phyloP scores from a whole-genome alignment of 1,140 invertebrate genomes.

The Listronotus bonariensis region DNA sequence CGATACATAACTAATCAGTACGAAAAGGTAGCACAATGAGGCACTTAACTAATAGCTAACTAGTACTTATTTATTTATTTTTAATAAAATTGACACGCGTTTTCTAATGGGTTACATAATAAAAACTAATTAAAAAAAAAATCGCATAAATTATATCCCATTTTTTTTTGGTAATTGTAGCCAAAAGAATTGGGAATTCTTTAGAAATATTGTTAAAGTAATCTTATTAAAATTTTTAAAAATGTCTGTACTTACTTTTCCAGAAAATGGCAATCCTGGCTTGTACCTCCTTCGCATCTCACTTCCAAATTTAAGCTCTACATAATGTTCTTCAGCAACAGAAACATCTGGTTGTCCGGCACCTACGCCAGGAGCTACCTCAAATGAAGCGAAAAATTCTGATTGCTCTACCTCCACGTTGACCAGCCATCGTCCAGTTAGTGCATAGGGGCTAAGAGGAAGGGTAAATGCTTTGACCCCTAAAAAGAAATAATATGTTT shows the following conservation, averaged over 20 bases:
- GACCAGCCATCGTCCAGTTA: conserved; percentile 61
- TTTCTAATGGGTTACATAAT: too few species aligned
- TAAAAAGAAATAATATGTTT: conserved; percentile 49
- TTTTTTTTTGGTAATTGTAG: too few species aligned
- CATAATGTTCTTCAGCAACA: conserved; percentile 68
- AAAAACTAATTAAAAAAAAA: too few species aligned
- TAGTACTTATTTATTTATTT: too few species aligned
- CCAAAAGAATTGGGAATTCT: too few species aligned
- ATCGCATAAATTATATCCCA: too few species aligned
- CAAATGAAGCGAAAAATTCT: conserved; percentile 57
- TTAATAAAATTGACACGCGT: too few species aligned
- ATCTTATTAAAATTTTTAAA: too few species aligned
- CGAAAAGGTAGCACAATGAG: too few species aligned
- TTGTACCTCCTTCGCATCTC: conserved; percentile 67
- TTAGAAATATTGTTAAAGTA: too few species aligned
- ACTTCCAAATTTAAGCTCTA: conserved; percentile 65
- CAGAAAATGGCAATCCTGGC: conserved; percentile 66
- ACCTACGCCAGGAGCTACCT: conserved; percentile 52
- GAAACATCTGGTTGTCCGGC: conserved; percentile 58
- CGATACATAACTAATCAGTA: too few species aligned
- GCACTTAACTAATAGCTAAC: too few species aligned
- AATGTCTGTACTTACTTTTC: conserved; percentile 57
- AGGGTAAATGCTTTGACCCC: conserved; percentile 63
- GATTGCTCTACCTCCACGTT: conserved; percentile 62
- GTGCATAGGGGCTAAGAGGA: conserved; percentile 59